Evolutionary conservation across 1,140 invertebrate species (phyloP).

Genomic region (Pantala flavescens): DNA sequence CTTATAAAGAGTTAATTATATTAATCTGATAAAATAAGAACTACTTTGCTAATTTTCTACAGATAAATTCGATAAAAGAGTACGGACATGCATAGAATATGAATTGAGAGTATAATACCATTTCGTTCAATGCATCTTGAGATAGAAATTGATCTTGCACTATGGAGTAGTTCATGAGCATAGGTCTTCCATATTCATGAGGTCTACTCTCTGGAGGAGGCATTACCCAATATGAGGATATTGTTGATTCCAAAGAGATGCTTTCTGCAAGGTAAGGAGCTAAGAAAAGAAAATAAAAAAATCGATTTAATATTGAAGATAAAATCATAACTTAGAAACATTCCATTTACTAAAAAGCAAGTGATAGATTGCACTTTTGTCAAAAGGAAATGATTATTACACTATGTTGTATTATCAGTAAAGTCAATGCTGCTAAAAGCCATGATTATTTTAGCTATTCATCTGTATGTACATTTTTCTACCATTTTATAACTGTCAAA

Average conservation of each 20-base stretch:
- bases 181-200: constrained; percentile 80
- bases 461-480: too few species aligned
- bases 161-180: constrained; percentile 76
- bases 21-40: too few species aligned
- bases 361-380: too few species aligned
- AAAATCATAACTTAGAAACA: too few species aligned
- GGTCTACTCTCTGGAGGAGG: constrained; percentile 84
- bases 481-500: too few species aligned
- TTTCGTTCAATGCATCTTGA: constrained; percentile 72
- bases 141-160: constrained; percentile 71
- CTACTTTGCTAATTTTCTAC: constrained; percentile 4
- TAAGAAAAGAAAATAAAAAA: constrained; percentile 36
- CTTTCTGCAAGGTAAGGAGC: constrained; percentile 77
- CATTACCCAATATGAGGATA: constrained; percentile 87
- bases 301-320: too few species aligned
- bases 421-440: too few species aligned
- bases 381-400: too few species aligned
- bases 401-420: too few species aligned
- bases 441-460: too few species aligned
- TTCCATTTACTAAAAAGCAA: too few species aligned
- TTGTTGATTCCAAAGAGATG: constrained; percentile 61
- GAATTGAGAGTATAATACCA: constrained; percentile 39
- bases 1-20: too few species aligned
- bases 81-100: neutral
- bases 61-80: neutral